phyloP scores from a whole-genome alignment of 2,797 vertebrate species.

The Leptoclinus maculatus region DNA sequence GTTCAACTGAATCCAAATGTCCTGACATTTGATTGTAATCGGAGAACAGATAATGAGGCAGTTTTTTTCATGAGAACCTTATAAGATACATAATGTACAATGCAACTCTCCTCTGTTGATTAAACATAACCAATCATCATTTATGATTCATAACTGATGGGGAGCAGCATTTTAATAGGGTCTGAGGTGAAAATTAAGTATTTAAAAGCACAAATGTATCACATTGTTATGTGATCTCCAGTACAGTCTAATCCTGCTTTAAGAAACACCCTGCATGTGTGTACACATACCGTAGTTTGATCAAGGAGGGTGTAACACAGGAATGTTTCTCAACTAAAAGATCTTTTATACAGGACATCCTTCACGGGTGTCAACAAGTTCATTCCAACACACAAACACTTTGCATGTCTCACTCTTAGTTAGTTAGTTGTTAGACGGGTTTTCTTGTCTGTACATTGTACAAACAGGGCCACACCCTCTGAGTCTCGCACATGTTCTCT shows the following conservation, averaged over 20 bases:
- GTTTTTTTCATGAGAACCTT: neutral
- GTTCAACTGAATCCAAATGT: neutral
- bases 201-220: neutral
- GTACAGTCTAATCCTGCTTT: neutral
- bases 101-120: neutral
- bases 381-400: neutral
- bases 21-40: neutral
- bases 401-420: slow-evolving; percentile 14
- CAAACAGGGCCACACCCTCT: slow-evolving; percentile 71
- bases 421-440: slow-evolving; percentile 63
- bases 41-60: neutral
- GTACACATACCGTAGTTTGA: neutral
- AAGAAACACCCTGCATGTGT: neutral
- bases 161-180: neutral
- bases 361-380: neutral
- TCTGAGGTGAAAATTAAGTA: neutral
- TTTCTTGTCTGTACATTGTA: slow-evolving; percentile 57
- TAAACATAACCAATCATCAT: neutral
- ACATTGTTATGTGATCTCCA: neutral
- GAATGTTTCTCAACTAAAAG: slow-evolving; percentile 2
- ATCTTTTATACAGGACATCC: neutral
- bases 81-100: neutral
- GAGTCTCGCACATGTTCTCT: slow-evolving; percentile 44
- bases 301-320: slow-evolving; percentile 8
- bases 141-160: neutral